Percentiles rank a stretch among this genome's conserved stretches.
These are phyloP conservation scores for Nephrotoma guestfalica DNA, from an alignment of 2,888 invertebrate genomes.

Conservation along the genomic window DNA sequence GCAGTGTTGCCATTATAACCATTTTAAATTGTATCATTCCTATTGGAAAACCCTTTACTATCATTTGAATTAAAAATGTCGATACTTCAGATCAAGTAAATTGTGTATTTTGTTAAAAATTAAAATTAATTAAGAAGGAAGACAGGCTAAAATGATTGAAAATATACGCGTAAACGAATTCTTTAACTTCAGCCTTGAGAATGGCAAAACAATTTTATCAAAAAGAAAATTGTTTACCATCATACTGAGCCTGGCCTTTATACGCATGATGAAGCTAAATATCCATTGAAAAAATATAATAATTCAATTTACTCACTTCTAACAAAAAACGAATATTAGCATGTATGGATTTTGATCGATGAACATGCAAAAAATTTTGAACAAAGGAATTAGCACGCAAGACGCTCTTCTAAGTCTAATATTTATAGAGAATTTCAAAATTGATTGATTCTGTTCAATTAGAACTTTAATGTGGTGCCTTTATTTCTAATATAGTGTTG, in stretches of 20 bases:
- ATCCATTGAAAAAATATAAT: not conserved
- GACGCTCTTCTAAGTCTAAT: not conserved
- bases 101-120: too few relatives aligned
- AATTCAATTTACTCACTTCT: not conserved
- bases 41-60: too few relatives aligned
- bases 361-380: not conserved
- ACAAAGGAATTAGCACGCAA: not conserved
- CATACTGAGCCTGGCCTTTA: not conserved
- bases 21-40: too few relatives aligned
- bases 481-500: not conserved
- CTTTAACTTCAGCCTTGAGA: not conserved
- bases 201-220: not conserved
- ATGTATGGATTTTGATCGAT: not conserved
- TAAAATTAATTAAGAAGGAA: too few relatives aligned
- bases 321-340: not conserved
- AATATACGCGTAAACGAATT: too few relatives aligned
- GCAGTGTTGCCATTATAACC: too few relatives aligned
- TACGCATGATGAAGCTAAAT: not conserved
- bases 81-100: too few relatives aligned
- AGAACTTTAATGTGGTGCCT: not conserved
- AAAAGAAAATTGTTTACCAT: not conserved
- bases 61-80: too few relatives aligned
- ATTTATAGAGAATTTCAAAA: not conserved
- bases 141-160: too few relatives aligned
- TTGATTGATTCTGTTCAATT: not conserved